A percentile compares a stretch with the other conserved stretches of the same genome.
phyloP scores from a whole-genome alignment of 2,113 vertebrate species.

The Gymnorhina tibicen region DNA sequence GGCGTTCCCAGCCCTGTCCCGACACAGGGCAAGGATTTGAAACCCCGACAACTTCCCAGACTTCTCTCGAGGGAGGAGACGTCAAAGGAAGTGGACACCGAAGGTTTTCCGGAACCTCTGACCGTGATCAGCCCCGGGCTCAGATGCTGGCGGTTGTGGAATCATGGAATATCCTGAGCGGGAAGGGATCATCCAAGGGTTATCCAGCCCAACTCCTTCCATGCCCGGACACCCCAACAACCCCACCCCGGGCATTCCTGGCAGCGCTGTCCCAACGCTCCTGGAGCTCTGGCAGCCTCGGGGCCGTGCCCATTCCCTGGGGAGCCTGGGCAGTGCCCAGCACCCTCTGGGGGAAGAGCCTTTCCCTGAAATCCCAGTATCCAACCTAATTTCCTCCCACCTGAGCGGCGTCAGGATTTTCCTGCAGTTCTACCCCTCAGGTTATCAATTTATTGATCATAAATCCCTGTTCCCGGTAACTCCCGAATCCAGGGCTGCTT shows the following conservation, averaged over 20 bases:
- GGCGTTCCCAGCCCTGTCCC: not conserved
- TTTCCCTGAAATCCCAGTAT: not conserved
- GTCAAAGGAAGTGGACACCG: not conserved
- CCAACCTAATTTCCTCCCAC: not conserved
- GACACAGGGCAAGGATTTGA: not conserved
- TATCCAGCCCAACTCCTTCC: fast-evolving
- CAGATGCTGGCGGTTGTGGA: no score
- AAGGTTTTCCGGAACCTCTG: not conserved
- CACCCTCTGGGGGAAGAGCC: not conserved
- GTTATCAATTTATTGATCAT: not conserved
- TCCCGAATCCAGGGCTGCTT: fast-evolving
- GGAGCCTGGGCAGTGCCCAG: not conserved
- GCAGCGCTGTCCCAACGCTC: fast-evolving
- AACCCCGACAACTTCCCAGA: not conserved
- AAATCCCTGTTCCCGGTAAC: not conserved
- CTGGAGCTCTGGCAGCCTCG: not conserved
- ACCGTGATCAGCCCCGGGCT: not conserved
- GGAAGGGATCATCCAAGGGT: not conserved
- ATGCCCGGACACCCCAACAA: not conserved
- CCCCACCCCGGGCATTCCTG: not conserved
- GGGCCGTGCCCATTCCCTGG: not conserved
- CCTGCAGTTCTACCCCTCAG: not conserved
- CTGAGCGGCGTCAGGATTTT: not conserved
- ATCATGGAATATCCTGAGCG: not conserved
- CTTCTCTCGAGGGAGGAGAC: not conserved